Base-by-base conservation (phyloP, 1,140 invertebrate genomes). In the Sesamia nonagrioides region DNA sequence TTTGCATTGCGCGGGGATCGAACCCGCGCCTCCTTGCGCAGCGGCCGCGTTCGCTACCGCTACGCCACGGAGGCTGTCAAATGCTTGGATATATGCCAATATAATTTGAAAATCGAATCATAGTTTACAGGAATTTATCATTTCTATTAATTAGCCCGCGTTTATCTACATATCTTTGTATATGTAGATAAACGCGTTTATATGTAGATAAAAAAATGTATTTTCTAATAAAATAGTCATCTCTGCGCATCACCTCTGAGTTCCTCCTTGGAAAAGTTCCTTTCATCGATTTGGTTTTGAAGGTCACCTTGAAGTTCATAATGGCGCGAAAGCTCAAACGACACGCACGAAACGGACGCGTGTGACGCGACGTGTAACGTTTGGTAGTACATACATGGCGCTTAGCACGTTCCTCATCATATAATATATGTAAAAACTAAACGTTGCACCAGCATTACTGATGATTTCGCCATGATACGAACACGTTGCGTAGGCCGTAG, bases 261-360 rank as follows among this genome's bases (percentile, higher is more conserved):
- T 63, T 63, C 21, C n/a, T 27, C 11, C 9, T 9, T 8, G 27
- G 6, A n/a, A n/a, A 40, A 48, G n/a, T 45, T 48, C 72, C 60
- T 80, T 83, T 86, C 81, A 88, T 91, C 86, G 90, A 91, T 91
- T 85, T 69, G 72, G 61, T 81, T 86, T 86, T 89, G 89, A 90
- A 92, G 91, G 91, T 91, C 91, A 93, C 91, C 91, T 93, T 93
- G 90, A 84, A 84, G 21, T 48, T 71, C 33, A 17, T 45, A 17
- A 78, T 69, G 84, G 85, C 90, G 91, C 83, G 89, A 91, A 93
- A 91, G 89, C 89, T 91, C 82, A 89, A 89, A 90, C n/a, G n/a
- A n/a, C n/a, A n/a, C n/a, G n/a, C n/a, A n/a, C n/a, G 61, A 54
- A n/a, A n/a, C n/a, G 78, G 75, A 77, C 72, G 73, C 54, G 60